Evolutionary conservation across 2,113 vertebrate species (phyloP).

Genomic region (Antidorcas marsupialis): DNA sequence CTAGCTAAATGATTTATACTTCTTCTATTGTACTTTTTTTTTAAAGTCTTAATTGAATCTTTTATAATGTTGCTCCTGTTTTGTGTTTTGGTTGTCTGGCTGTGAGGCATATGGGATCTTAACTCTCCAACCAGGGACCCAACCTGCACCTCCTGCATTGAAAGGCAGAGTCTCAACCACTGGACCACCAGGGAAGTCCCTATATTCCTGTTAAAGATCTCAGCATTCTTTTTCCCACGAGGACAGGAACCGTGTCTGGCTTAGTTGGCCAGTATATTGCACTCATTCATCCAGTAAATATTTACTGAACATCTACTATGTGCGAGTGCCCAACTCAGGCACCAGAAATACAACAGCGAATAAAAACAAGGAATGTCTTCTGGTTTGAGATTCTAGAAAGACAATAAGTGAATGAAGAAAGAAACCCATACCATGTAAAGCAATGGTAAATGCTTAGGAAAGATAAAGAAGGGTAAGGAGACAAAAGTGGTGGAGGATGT

Average conservation of each 20-base stretch:
- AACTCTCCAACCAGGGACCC: not conserved
- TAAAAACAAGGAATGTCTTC: not conserved
- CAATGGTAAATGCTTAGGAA: not conserved
- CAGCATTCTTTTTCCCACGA: not conserved
- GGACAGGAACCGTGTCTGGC: not conserved
- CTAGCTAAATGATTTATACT: not conserved
- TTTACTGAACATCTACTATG: not conserved
- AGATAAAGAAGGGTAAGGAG: not conserved
- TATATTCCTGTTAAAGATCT: not conserved
- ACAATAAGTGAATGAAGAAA: not conserved
- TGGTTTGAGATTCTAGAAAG: not conserved
- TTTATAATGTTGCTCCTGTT: not conserved
- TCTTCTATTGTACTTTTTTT: not conserved
- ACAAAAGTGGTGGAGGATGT: not conserved
- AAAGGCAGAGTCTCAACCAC: not conserved
- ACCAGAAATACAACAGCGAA: not conserved
- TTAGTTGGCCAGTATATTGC: not conserved
- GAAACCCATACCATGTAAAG: not conserved
- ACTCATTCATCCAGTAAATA: not conserved
- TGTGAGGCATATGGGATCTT: not conserved
- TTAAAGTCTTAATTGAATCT: not conserved
- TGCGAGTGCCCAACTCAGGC: not conserved
- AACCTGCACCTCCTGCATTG: not conserved
- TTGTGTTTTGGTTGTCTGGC: not conserved
- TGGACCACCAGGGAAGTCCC: not conserved